phyloP scores from a whole-genome alignment of 2,888 invertebrate genomes.

The Ectemnius cavifrons region DNA sequence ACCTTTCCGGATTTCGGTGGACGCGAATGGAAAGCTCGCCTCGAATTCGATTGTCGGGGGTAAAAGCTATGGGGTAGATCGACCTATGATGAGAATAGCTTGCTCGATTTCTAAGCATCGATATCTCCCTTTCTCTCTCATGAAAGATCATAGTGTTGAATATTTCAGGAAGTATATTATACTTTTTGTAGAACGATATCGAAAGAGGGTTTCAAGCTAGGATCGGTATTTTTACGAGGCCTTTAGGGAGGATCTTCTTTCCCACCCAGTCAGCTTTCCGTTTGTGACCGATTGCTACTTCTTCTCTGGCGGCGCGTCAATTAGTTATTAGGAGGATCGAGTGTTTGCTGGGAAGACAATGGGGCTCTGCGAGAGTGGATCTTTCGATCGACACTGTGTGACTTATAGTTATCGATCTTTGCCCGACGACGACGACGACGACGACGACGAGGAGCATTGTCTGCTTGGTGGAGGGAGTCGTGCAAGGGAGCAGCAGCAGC shows the following conservation, averaged over 20 bases:
- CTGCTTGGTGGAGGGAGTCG: background rate
- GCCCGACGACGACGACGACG: constrained; percentile 9
- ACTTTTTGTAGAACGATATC: no score
- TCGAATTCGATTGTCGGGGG: no score
- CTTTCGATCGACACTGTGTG: constrained; percentile 21
- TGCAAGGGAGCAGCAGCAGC: background rate
- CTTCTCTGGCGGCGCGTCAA: constrained; percentile 6
- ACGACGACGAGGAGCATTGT: background rate
- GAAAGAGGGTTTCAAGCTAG: no score
- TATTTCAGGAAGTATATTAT: no score
- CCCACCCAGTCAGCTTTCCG: background rate
- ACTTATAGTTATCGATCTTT: constrained; percentile 38
- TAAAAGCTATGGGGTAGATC: no score
- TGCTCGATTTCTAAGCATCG: no score
- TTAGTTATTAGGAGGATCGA: constrained; percentile 31
- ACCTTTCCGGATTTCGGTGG: constrained; percentile 25
- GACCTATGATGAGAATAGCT: no score
- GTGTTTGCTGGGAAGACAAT: background rate
- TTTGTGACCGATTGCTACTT: background rate
- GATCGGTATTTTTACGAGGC: no score
- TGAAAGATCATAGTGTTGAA: no score
- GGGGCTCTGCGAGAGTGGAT: constrained; percentile 15
- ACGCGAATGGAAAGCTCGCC: no score
- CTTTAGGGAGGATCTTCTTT: background rate
- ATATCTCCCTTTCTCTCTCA: no score